Evolutionary conservation across 2,888 invertebrate genomes (phyloP).

Genomic region (Pterostichus niger): DNA sequence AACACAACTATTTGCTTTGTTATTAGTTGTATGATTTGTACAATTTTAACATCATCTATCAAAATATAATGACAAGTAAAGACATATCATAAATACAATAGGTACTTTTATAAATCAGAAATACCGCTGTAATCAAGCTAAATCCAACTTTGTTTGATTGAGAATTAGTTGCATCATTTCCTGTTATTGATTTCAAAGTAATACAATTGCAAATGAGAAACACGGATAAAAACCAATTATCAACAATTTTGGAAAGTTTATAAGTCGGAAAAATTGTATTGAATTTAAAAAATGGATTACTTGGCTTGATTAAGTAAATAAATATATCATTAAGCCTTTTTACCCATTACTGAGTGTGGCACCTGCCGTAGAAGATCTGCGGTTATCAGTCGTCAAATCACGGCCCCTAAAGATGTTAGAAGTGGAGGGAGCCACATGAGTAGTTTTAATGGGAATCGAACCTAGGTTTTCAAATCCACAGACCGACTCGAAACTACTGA

Average conservation of each 20-base stretch:
- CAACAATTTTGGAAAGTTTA: slow-evolving; percentile 20
- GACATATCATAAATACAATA: neutral
- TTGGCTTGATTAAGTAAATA: too few relatives aligned
- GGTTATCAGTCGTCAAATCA: too few relatives aligned
- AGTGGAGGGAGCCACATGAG: too few relatives aligned
- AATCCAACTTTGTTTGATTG: slow-evolving; percentile 18
- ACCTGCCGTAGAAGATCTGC: too few relatives aligned
- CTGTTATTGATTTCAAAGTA: neutral
- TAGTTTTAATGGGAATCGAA: too few relatives aligned
- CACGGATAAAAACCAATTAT: too few relatives aligned
- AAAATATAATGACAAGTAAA: neutral
- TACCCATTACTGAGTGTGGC: too few relatives aligned
- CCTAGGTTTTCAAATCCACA: too few relatives aligned
- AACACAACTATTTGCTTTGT: neutral
- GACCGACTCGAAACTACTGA: too few relatives aligned
- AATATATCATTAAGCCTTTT: too few relatives aligned
- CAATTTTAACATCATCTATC: slow-evolving; percentile 1
- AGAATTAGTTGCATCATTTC: neutral
- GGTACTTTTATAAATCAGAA: neutral
- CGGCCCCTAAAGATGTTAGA: too few relatives aligned
- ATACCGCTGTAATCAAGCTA: neutral
- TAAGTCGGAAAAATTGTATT: neutral
- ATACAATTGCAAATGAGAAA: neutral
- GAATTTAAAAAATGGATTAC: neutral
- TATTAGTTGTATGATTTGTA: neutral